These are phyloP conservation scores for Otus sunia DNA, from an alignment of 2,113 vertebrate species.

Conservation along the genomic window DNA sequence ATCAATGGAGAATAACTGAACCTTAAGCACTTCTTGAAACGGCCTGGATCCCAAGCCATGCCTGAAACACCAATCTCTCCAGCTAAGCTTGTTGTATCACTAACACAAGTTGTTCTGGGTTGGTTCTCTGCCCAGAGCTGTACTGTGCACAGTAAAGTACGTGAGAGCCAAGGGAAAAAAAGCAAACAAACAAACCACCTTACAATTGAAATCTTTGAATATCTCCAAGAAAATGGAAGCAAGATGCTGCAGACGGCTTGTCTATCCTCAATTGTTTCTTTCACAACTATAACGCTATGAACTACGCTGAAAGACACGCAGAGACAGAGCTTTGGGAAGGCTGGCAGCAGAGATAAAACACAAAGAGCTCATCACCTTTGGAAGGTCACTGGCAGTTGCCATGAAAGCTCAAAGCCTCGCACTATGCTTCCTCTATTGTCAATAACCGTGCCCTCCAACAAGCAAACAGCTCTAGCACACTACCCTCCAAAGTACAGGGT, in stretches of 20 bases:
- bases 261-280: background rate
- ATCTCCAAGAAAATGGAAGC: background rate
- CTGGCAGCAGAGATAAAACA: background rate
- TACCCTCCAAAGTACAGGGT: background rate
- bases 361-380: background rate
- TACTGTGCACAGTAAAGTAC: background rate
- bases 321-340: background rate
- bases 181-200: background rate
- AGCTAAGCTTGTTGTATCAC: fast-evolving
- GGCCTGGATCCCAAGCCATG: fast-evolving
- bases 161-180: background rate
- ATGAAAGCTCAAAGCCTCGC: background rate
- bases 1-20: background rate
- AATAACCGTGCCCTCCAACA: background rate
- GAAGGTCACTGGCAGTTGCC: background rate
- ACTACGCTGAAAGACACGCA: background rate
- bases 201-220: background rate
- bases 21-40: background rate
- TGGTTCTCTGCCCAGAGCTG: background rate
- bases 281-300: background rate
- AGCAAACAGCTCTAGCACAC: background rate
- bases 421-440: background rate
- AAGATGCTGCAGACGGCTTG: background rate
- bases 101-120: background rate
- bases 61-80: background rate